Evolutionary conservation across 2,797 vertebrate genomes (phyloP).

Genomic region (Yasuhikotakia modesta): DNA sequence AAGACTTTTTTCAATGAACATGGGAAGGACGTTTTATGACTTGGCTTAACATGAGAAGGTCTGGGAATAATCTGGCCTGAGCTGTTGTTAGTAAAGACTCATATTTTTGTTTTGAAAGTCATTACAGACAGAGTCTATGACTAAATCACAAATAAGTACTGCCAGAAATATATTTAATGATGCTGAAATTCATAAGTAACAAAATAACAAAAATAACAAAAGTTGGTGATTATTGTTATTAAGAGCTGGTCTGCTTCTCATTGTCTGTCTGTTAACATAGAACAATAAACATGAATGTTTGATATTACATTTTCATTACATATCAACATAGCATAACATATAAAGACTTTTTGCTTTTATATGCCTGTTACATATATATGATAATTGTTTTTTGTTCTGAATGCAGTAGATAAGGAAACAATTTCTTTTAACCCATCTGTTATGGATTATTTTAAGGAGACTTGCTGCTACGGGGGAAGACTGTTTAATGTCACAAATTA

Average conservation of each 20-base stretch:
- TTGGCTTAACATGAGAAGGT: conserved; percentile 30
- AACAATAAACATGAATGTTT: too few species aligned
- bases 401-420: background rate
- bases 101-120: conserved; percentile 30
- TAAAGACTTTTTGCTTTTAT: background rate
- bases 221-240: background rate
- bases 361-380: background rate
- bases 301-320: background rate
- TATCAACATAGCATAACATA: too few species aligned
- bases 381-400: background rate
- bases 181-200: background rate
- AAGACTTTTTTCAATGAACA: conserved; percentile 39
- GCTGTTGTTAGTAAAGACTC: conserved; percentile 31
- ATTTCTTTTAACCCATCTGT: conserved; percentile 19
- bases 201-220: background rate
- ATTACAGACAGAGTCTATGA: background rate
- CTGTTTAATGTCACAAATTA: conserved; percentile 8
- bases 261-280: background rate
- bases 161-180: conserved; percentile 1
- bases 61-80: conserved; percentile 47
- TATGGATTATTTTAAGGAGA: conserved; percentile 35
- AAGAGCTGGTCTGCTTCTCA: background rate
- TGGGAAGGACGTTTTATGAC: conserved; percentile 15
- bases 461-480: background rate
- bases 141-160: conserved; percentile 1